A percentile compares a stretch with the other conserved stretches of the same genome.
Conservation (phyloP, 1,140 invertebrate genomes). For the Leptestheria dahalacensis region DNA sequence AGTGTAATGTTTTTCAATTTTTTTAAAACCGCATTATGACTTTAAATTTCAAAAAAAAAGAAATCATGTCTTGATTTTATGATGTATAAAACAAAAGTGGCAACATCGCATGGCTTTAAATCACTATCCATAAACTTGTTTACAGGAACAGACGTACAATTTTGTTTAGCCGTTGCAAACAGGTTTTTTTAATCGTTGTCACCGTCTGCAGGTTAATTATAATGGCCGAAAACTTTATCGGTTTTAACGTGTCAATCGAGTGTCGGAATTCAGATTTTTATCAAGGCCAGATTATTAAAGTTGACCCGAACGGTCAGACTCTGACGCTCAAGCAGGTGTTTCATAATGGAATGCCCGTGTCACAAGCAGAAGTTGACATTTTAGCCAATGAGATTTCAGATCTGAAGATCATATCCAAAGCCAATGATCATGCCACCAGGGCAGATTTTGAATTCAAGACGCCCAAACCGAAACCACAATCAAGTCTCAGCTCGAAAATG, state of each 20-base stretch:
- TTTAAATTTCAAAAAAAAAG: too few relatives aligned
- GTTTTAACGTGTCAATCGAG: slow-evolving; percentile 59
- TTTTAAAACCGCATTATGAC: neutral
- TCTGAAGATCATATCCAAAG: slow-evolving; percentile 41
- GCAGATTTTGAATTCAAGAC: slow-evolving; percentile 22
- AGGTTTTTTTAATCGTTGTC: too few relatives aligned
- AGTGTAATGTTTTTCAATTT: neutral
- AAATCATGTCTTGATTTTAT: too few relatives aligned
- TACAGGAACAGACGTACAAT: too few relatives aligned
- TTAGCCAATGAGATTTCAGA: slow-evolving; percentile 41
- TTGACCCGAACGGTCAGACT: slow-evolving; percentile 41
- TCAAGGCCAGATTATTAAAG: slow-evolving; percentile 60
- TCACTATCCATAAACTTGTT: too few relatives aligned
- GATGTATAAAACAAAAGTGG: too few relatives aligned
- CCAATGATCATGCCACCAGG: slow-evolving; percentile 25
- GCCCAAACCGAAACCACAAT: slow-evolving; percentile 6
- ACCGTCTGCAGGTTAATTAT: too few relatives aligned
- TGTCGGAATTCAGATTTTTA: slow-evolving; percentile 50
- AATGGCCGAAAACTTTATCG: slow-evolving; percentile 49
- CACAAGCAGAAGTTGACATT: slow-evolving; percentile 39
- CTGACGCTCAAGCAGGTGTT: slow-evolving; percentile 62
- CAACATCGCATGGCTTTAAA: too few relatives aligned
- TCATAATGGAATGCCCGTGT: slow-evolving; percentile 55
- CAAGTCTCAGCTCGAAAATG: slow-evolving; percentile 4
- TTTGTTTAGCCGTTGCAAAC: too few relatives aligned